A percentile compares a stretch with the other conserved stretches of the same genome.
Conservation (phyloP, 2,113 vertebrate species). For the Spizaetus ornatus region DNA sequence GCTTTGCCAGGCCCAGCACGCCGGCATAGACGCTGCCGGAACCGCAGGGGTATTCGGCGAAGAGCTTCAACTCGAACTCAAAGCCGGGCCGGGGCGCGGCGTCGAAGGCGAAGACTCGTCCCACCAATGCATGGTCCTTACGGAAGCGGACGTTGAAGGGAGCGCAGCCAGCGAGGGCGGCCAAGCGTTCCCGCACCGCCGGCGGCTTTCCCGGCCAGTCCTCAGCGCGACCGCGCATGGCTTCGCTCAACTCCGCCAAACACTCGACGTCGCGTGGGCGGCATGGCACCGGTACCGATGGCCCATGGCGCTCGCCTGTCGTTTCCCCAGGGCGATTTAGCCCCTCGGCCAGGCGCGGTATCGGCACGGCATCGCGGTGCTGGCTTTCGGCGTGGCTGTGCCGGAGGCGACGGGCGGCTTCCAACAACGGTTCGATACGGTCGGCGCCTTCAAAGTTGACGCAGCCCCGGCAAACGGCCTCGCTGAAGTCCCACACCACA, state of each 20-base stretch:
- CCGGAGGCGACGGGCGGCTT: slow-evolving; percentile 84
- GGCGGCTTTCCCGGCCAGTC: slow-evolving; percentile 86
- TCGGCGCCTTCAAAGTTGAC: slow-evolving; percentile 92
- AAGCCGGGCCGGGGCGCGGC: slow-evolving; percentile 65
- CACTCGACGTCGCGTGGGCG: slow-evolving; percentile 70
- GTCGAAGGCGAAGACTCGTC: slow-evolving; percentile 85
- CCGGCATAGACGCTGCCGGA: slow-evolving; percentile 84
- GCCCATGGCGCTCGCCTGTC: too few relatives aligned
- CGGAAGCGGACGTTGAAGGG: slow-evolving; percentile 90
- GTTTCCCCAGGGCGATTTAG: too few relatives aligned
- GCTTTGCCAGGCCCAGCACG: slow-evolving; percentile 79
- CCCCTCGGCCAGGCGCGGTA: too few relatives aligned
- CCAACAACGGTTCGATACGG: slow-evolving; percentile 87
- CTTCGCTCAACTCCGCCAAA: slow-evolving; percentile 78
- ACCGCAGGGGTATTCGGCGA: slow-evolving; percentile 84
- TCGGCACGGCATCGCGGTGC: too few relatives aligned
- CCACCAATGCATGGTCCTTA: slow-evolving; percentile 84
- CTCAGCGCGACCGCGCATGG: slow-evolving; percentile 79
- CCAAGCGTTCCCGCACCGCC: slow-evolving; percentile 79
- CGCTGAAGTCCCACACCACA: slow-evolving; percentile 91
- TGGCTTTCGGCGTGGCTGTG: slow-evolving; percentile 72
- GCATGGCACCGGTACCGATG: slow-evolving; percentile 48
- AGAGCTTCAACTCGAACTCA: slow-evolving; percentile 86
- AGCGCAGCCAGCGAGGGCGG: slow-evolving; percentile 77
- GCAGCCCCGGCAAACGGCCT: slow-evolving; percentile 88